Conservation (phyloP, 2,888 invertebrate genomes). For the Ochlodes sylvanus region DNA sequence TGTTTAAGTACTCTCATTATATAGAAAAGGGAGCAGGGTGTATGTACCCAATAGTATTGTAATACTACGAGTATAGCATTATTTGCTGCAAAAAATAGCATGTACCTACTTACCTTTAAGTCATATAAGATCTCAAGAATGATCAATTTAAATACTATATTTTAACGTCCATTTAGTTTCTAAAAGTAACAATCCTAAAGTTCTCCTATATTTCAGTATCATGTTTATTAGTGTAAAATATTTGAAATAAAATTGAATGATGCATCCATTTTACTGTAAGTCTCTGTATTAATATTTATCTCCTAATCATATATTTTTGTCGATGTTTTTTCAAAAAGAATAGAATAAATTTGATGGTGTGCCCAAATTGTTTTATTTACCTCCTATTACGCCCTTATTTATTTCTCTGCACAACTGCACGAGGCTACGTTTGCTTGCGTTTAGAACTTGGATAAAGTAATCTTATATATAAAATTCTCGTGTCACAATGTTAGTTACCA, state of each 20-base stretch:
- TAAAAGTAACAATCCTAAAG: neutral
- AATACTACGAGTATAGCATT: neutral
- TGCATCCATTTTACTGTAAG: neutral
- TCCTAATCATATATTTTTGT: neutral
- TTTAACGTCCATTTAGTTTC: neutral
- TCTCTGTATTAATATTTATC: neutral
- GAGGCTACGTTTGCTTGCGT: no score
- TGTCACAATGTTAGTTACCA: no score
- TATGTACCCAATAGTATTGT: neutral
- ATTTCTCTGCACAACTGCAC: neutral
- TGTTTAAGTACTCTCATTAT: neutral
- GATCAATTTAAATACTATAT: no score
- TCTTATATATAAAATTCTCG: no score
- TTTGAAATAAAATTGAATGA: no score
- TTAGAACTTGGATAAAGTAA: no score
- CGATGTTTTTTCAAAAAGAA: neutral
- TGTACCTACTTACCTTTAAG: no score
- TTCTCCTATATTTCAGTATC: neutral
- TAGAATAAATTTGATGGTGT: slow-evolving; percentile 2
- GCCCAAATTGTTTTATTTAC: slow-evolving; percentile 1
- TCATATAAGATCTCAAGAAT: no score
- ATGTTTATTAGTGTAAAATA: neutral
- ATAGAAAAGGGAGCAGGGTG: neutral
- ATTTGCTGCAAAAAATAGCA: neutral
- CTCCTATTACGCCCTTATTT: neutral